These are phyloP conservation scores for Euproctis similis DNA, from an alignment of 2,888 invertebrate species.

Conservation along the genomic window DNA sequence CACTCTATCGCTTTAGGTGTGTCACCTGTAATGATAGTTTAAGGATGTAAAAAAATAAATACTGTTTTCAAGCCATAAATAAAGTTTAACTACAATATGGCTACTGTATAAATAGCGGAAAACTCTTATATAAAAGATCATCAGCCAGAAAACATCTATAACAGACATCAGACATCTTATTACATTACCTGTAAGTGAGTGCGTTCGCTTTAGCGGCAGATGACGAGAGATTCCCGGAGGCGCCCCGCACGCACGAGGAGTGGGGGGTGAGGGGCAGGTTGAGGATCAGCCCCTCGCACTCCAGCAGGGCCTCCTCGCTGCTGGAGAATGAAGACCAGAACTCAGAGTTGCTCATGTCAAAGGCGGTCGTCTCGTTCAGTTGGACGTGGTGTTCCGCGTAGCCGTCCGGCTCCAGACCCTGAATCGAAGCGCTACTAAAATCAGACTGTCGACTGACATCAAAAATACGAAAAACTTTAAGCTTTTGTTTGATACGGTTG, in stretches of 20 bases:
- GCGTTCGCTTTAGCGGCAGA: slow-evolving; percentile 76
- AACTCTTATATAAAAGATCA: too few relatives aligned
- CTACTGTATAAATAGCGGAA: too few relatives aligned
- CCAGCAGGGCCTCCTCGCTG: slow-evolving; percentile 84
- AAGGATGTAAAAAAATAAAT: too few relatives aligned
- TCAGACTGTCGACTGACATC: too few relatives aligned
- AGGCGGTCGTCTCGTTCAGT: slow-evolving; percentile 79
- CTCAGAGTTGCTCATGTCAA: slow-evolving; percentile 85
- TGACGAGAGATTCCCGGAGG: slow-evolving; percentile 55
- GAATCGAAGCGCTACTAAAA: neutral
- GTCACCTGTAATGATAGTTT: too few relatives aligned
- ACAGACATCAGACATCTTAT: too few relatives aligned
- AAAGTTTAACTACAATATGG: too few relatives aligned
- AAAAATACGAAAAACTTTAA: too few relatives aligned
- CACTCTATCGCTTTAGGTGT: too few relatives aligned
- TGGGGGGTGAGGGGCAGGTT: slow-evolving; percentile 83
- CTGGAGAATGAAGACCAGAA: slow-evolving; percentile 89
- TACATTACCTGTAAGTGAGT: slow-evolving; percentile 78
- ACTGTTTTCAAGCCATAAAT: too few relatives aligned
- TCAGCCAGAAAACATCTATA: too few relatives aligned
- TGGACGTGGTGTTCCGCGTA: slow-evolving; percentile 78
- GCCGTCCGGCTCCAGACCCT: slow-evolving; percentile 78
- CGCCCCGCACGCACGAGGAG: slow-evolving; percentile 59
- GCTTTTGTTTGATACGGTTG: too few relatives aligned
- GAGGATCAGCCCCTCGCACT: slow-evolving; percentile 83